A percentile compares a stretch with the other conserved stretches of the same genome.
phyloP scores from a whole-genome alignment of 1,140 invertebrate genomes.

The Andrena cerasifolii region DNA sequence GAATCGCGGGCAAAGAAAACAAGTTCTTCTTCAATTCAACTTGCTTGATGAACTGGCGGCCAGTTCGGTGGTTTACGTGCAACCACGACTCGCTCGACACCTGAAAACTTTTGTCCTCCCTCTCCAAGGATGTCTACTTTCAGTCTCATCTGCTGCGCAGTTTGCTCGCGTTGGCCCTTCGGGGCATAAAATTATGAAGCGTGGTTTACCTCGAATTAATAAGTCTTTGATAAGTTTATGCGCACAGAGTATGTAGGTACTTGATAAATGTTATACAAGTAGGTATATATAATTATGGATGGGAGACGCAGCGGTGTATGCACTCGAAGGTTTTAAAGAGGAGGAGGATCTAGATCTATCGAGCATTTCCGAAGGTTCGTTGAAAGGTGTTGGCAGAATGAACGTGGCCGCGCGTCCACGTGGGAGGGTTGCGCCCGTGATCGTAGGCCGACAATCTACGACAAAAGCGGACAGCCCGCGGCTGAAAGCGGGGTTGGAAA shows the following conservation, averaged over 20 bases:
- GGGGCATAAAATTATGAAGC: slow-evolving; percentile 16
- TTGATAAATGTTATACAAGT: too few relatives aligned
- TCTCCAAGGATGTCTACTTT: slow-evolving; percentile 53
- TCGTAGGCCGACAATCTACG: background rate
- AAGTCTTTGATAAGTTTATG: too few relatives aligned
- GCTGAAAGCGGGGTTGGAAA: background rate
- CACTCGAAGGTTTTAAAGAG: background rate
- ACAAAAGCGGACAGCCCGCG: slow-evolving; percentile 23
- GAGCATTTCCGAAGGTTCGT: background rate
- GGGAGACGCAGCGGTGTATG: too few relatives aligned
- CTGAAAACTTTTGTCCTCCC: slow-evolving; percentile 56
- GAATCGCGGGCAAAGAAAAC: slow-evolving; percentile 70
- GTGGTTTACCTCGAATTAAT: too few relatives aligned
- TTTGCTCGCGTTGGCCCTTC: slow-evolving; percentile 38
- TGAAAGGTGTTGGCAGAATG: background rate
- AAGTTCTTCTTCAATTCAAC: slow-evolving; percentile 74
- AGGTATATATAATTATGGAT: too few relatives aligned
- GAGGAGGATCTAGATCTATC: background rate
- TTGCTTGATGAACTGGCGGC: slow-evolving; percentile 70
- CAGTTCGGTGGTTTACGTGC: slow-evolving; percentile 57
- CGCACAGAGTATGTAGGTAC: too few relatives aligned
- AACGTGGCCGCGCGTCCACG: background rate
- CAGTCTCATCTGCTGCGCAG: slow-evolving; percentile 47
- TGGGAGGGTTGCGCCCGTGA: background rate
- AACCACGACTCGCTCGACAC: slow-evolving; percentile 60